Percentiles rank a stretch among this genome's conserved stretches.
These are phyloP conservation scores for Campoletis sonorensis DNA, from an alignment of 1,140 invertebrate genomes.

Conservation along the genomic window DNA sequence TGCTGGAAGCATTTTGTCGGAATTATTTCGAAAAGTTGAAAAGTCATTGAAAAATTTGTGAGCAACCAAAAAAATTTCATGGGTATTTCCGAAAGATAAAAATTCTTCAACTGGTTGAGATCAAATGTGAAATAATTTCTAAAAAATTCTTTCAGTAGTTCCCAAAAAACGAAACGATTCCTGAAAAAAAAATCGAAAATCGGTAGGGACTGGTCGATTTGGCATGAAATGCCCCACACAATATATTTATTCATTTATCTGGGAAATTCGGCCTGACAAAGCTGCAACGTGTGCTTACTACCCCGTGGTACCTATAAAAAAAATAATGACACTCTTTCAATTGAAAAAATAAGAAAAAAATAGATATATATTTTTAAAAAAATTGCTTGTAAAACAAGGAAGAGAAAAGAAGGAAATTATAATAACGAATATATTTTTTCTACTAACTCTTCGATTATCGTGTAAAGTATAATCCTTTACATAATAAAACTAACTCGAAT, in stretches of 20 bases:
- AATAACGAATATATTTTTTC: constrained; percentile 70
- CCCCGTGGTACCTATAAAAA: constrained; percentile 17
- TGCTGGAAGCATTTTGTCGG: no score
- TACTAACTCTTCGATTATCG: constrained; percentile 61
- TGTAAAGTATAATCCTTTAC: not conserved
- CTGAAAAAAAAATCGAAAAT: no score
- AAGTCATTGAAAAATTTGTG: no score
- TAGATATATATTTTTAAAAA: not conserved
- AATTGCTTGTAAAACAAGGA: not conserved
- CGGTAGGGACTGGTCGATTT: no score
- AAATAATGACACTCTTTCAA: not conserved
- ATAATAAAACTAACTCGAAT: not conserved
- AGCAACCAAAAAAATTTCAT: no score
- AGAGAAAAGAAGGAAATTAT: constrained; percentile 31
- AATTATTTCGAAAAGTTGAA: no score
- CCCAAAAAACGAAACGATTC: no score
- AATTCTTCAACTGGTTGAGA: no score
- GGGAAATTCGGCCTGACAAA: not conserved
- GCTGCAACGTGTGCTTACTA: constrained; percentile 13
- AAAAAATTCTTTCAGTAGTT: no score
- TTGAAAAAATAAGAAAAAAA: not conserved
- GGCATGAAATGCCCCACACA: no score
- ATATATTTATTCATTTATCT: not conserved
- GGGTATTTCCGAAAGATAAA: no score
- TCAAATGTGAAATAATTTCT: no score